Conservation (phyloP, 2,888 invertebrate genomes). For the Ceraclea dissimilis region DNA sequence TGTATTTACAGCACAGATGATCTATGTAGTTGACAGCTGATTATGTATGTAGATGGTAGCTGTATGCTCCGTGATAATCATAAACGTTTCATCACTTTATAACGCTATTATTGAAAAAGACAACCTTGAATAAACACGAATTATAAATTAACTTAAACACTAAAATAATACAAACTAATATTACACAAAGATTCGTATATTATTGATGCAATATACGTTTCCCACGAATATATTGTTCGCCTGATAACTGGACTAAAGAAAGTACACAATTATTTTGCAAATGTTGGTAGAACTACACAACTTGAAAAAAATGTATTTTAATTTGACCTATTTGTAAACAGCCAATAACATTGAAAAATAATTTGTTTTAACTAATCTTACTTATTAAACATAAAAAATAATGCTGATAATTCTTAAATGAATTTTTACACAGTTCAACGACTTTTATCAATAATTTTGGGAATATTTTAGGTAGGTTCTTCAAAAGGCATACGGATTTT, state of each 20-base stretch:
- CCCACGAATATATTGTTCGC: constrained; percentile 22
- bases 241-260: constrained; percentile 23
- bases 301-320: not conserved
- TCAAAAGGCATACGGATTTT: no score
- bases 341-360: no score
- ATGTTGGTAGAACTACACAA: constrained; percentile 6
- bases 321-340: no score
- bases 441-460: no score
- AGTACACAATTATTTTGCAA: constrained; percentile 24
- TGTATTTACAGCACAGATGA: constrained; percentile 53
- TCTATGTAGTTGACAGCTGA: constrained; percentile 52
- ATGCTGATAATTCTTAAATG: no score
- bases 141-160: constrained; percentile 18
- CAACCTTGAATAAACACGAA: constrained; percentile 17
- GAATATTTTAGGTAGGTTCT: no score
- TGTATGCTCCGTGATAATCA: constrained; percentile 21
- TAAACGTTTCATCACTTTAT: constrained; percentile 30
- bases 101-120: constrained; percentile 19
- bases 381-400: no score
- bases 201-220: constrained; percentile 16
- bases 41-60: constrained; percentile 53
- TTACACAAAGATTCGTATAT: constrained; percentile 14
- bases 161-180: constrained; percentile 14
- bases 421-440: no score
- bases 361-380: no score